Evolutionary conservation across 2,797 vertebrate species (phyloP).

Genomic region (Sebastes vulpes): DNA sequence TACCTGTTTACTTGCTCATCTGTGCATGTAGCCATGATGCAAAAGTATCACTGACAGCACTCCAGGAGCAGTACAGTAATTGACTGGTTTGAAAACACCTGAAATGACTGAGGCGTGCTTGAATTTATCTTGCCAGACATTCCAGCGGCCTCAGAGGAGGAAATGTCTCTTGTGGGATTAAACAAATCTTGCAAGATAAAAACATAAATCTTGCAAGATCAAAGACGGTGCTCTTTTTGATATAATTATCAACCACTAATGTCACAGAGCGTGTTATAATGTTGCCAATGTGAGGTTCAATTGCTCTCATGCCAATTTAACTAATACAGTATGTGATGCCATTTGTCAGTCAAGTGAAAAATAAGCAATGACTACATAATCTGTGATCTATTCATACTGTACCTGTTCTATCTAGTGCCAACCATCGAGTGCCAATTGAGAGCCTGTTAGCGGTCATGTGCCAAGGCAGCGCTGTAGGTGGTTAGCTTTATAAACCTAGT

Average conservation of each 20-base stretch:
- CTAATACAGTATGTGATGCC: conserved; percentile 38
- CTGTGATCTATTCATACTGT: conserved; percentile 62
- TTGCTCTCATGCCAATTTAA: conserved; percentile 57
- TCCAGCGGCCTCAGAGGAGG: not conserved
- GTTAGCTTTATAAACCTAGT: conserved; percentile 45
- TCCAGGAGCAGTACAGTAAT: not conserved
- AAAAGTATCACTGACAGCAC: conserved; percentile 3
- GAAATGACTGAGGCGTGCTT: conserved; percentile 17
- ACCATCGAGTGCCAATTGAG: conserved; percentile 45
- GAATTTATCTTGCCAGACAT: conserved; percentile 36
- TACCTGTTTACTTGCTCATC: conserved; percentile 2
- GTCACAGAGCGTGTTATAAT: conserved; percentile 35
- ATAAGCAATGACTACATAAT: conserved; percentile 64
- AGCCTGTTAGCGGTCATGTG: conserved; percentile 45
- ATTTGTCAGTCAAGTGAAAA: conserved; percentile 70
- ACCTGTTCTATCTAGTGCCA: conserved; percentile 67
- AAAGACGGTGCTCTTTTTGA: conserved; percentile 42
- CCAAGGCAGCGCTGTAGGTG: conserved; percentile 53
- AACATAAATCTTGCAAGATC: conserved; percentile 31
- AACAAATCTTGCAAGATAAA: conserved; percentile 34
- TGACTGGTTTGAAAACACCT: conserved; percentile 23
- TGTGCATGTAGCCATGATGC: not conserved
- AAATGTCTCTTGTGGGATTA: conserved; percentile 18
- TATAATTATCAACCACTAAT: conserved; percentile 54
- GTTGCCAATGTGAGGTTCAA: conserved; percentile 37